Conservation (phyloP, 2,113 vertebrate species). For the Sylvia atricapilla region DNA sequence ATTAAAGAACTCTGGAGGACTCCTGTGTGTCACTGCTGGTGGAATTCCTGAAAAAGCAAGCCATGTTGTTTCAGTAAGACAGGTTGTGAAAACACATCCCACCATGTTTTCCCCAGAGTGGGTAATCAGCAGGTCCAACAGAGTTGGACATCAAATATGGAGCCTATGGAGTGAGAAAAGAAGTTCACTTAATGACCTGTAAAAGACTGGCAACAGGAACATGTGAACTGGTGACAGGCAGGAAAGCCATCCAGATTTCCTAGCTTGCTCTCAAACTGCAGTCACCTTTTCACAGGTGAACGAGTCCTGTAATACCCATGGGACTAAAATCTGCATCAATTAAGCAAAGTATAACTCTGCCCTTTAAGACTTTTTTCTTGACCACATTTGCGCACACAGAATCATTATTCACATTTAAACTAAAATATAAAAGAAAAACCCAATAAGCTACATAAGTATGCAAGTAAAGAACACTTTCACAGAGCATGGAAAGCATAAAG, state of each 20-base stretch:
- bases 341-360: background rate
- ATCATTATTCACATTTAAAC: background rate
- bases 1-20: background rate
- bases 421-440: background rate
- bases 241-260: background rate
- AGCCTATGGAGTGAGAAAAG: background rate
- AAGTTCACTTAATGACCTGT: background rate
- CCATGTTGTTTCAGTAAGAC: background rate
- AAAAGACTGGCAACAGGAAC: background rate
- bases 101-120: rapidly evolving
- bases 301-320: background rate
- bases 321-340: background rate
- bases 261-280: background rate
- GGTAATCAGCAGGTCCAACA: background rate
- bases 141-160: background rate
- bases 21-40: background rate
- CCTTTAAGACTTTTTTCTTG: background rate
- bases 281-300: background rate
- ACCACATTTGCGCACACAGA: background rate
- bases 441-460: background rate
- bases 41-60: background rate
- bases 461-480: background rate
- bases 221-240: background rate
- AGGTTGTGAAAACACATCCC: background rate
- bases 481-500: background rate